phyloP scores from a whole-genome alignment of 2,888 invertebrate genomes.

The Xylophagus ater region DNA sequence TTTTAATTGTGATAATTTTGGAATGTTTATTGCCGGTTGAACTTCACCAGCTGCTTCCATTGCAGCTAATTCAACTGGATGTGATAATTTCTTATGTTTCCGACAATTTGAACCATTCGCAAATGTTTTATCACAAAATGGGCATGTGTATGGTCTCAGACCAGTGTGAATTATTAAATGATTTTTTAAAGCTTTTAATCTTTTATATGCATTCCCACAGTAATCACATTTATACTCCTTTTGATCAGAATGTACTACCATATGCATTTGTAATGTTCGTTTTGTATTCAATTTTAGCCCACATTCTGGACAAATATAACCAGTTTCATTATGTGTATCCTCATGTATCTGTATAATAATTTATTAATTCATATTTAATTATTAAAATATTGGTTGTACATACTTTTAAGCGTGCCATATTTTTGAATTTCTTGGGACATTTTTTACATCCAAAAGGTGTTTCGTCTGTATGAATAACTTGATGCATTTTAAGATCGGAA shows the following conservation, averaged over 20 bases:
- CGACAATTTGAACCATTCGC: slow-evolving; percentile 6
- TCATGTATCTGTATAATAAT: slow-evolving; percentile 22
- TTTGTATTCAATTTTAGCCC: slow-evolving; percentile 28
- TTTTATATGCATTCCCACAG: slow-evolving; percentile 17
- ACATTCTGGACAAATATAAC: slow-evolving; percentile 29
- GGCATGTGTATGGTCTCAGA: slow-evolving; percentile 5
- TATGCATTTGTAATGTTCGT: slow-evolving; percentile 30
- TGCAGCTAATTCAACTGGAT: slow-evolving; percentile 2
- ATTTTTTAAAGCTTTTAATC: slow-evolving; percentile 15
- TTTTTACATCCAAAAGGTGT: slow-evolving; percentile 30
- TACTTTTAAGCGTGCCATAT: slow-evolving; percentile 13
- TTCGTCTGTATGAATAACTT: slow-evolving; percentile 30
- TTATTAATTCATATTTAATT: too few relatives aligned
- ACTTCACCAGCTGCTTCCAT: slow-evolving; percentile 32
- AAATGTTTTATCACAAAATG: slow-evolving; percentile 7
- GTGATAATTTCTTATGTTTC: slow-evolving; percentile 8
- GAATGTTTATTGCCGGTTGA: slow-evolving; percentile 27
- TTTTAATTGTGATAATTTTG: slow-evolving; percentile 33
- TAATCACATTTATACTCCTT: slow-evolving; percentile 17
- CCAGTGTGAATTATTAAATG: slow-evolving; percentile 1
- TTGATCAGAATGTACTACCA: slow-evolving; percentile 19
- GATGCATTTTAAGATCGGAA: slow-evolving; percentile 33
- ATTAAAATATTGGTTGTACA: too few relatives aligned
- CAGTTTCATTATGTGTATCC: slow-evolving; percentile 30
- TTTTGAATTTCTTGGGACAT: slow-evolving; percentile 17